phyloP scores from a whole-genome alignment of 1,140 invertebrate genomes.

The Aphelenchoides besseyi region DNA sequence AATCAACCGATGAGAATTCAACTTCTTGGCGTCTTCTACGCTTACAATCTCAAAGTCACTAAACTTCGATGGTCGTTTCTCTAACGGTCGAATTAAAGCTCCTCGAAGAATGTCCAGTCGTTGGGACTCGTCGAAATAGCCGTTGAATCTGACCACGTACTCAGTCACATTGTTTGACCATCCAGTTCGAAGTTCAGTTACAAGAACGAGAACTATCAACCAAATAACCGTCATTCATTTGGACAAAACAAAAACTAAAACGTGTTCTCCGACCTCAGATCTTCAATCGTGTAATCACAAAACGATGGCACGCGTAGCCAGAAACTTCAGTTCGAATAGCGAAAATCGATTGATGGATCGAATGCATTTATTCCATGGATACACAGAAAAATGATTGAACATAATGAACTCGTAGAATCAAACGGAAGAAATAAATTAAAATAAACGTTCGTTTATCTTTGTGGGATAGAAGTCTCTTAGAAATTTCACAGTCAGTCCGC shows the following conservation, averaged over 20 bases:
- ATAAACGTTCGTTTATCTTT: too few relatives aligned
- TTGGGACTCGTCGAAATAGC: slow-evolving; percentile 4
- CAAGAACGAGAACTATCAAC: not conserved
- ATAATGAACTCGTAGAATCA: not conserved
- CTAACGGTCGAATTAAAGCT: not conserved
- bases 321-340: too few relatives aligned
- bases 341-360: too few relatives aligned
- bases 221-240: slow-evolving; percentile 5
- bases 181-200: not conserved
- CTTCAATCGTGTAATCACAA: too few relatives aligned
- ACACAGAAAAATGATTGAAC: not conserved
- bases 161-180: not conserved
- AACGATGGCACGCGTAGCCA: not conserved
- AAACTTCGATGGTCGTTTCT: not conserved
- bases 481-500: too few relatives aligned
- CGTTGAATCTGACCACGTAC: not conserved
- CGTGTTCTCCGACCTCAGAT: too few relatives aligned
- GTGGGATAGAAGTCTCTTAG: too few relatives aligned
- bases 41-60: slow-evolving; percentile 1
- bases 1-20: not conserved
- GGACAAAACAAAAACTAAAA: not conserved
- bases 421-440: not conserved
- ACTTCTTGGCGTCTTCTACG: not conserved
- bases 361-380: too few relatives aligned
- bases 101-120: not conserved